These are phyloP conservation scores for Odontophorus gujanensis DNA, from an alignment of 2,113 vertebrate species.

Conservation along the genomic window DNA sequence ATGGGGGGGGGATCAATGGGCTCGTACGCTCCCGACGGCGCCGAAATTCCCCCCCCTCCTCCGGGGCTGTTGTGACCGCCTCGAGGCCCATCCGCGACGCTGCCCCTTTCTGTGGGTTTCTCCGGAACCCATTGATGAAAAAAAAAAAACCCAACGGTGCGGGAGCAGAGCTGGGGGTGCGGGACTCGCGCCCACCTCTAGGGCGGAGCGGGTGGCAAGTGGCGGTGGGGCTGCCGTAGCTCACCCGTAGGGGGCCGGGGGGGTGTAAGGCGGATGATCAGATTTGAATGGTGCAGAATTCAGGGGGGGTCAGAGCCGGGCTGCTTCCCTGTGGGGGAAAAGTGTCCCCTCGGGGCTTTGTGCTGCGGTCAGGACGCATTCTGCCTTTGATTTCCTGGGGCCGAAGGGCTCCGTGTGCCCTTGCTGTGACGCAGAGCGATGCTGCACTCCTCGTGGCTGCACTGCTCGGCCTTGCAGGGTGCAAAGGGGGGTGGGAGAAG, in stretches of 20 bases:
- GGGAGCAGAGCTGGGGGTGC: neutral
- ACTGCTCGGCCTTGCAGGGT: neutral
- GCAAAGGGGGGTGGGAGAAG: fast-evolving
- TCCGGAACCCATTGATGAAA: fast-evolving
- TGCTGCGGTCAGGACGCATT: neutral
- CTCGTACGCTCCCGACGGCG: neutral
- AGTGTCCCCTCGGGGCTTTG: neutral
- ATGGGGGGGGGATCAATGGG: neutral
- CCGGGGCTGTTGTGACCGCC: neutral
- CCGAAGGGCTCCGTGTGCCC: neutral
- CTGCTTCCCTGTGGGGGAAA: neutral
- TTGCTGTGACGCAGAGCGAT: too few species aligned
- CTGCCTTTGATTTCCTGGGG: neutral
- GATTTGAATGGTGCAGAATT: too few species aligned
- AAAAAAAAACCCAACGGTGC: too few species aligned
- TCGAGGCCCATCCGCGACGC: fast-evolving
- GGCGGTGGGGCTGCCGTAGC: too few species aligned
- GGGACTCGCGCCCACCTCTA: too few species aligned
- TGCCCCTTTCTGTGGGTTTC: fast-evolving
- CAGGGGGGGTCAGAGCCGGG: neutral
- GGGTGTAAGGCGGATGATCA: neutral
- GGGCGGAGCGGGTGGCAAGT: too few species aligned
- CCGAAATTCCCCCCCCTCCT: neutral
- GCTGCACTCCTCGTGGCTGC: fast-evolving
- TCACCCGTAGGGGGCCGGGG: too few species aligned